phyloP scores from a whole-genome alignment of 2,113 vertebrate genomes.

The Brienomyrus longianalis region DNA sequence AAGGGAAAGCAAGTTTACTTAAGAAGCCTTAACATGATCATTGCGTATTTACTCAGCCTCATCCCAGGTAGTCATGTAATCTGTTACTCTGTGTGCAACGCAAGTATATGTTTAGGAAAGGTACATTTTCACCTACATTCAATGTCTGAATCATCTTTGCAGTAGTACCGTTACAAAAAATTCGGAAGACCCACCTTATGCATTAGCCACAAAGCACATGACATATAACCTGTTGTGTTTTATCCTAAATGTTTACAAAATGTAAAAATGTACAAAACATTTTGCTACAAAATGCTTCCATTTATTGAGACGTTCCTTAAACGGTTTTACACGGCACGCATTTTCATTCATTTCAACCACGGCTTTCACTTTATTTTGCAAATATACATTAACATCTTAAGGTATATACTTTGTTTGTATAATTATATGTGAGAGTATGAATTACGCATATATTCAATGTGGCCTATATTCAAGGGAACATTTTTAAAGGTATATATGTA shows the following conservation, averaged over 20 bases:
- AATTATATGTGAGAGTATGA: background rate
- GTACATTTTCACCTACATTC: background rate
- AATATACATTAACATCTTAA: background rate
- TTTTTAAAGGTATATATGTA: background rate
- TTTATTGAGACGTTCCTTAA: background rate
- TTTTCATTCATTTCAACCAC: background rate
- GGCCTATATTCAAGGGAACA: background rate
- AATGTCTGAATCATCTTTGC: background rate
- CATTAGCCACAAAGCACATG: background rate
- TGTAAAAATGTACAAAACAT: conserved; percentile 13
- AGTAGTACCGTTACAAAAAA: background rate
- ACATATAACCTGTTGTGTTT: conserved; percentile 5
- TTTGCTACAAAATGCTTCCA: conserved; percentile 13
- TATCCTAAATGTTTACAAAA: conserved; percentile 11
- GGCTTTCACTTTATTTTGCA: background rate
- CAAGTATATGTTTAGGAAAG: background rate
- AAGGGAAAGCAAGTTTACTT: background rate
- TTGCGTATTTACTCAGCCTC: background rate
- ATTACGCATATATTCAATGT: background rate
- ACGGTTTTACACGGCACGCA: background rate
- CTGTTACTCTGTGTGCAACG: background rate
- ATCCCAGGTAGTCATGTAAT: background rate
- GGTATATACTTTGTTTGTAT: background rate
- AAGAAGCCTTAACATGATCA: background rate
- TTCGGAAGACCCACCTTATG: background rate